These are phyloP conservation scores for Cardinalis cardinalis DNA, from an alignment of 2,113 vertebrate genomes.

Conservation along the genomic window DNA sequence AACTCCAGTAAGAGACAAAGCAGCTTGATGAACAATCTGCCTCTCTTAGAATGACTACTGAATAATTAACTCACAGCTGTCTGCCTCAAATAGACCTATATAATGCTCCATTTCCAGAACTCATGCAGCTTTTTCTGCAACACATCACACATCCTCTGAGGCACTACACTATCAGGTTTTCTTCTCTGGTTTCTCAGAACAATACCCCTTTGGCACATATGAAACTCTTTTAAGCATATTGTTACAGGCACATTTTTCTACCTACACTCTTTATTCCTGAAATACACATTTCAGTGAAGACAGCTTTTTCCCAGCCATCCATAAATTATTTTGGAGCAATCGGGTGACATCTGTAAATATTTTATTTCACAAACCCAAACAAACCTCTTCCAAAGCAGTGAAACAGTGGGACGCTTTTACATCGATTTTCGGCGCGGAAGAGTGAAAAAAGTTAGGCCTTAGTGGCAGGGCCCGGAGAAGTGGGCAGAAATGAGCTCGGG, in stretches of 20 bases:
- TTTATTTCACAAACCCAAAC: neutral
- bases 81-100: neutral
- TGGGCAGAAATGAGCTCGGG: rapidly evolving
- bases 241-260: neutral
- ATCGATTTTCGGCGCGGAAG: neutral
- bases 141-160: neutral
- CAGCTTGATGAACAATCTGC: neutral
- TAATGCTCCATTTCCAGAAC: neutral
- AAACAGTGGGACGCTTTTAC: neutral
- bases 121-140: neutral
- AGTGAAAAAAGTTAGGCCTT: rapidly evolving
- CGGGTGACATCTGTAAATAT: neutral
- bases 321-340: neutral
- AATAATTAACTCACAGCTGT: neutral
- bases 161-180: neutral
- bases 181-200: neutral
- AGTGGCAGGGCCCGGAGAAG: neutral
- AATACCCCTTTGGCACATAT: neutral
- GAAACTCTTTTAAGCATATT: neutral
- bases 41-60: neutral
- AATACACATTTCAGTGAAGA: neutral
- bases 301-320: neutral
- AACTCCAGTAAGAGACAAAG: neutral
- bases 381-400: rapidly evolving
- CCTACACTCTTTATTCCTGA: neutral